Evolutionary conservation across 2,113 vertebrate species (phyloP), one percentile per base, ranked within the genome.

Genomic region (Siniperca chuatsi): DNA sequence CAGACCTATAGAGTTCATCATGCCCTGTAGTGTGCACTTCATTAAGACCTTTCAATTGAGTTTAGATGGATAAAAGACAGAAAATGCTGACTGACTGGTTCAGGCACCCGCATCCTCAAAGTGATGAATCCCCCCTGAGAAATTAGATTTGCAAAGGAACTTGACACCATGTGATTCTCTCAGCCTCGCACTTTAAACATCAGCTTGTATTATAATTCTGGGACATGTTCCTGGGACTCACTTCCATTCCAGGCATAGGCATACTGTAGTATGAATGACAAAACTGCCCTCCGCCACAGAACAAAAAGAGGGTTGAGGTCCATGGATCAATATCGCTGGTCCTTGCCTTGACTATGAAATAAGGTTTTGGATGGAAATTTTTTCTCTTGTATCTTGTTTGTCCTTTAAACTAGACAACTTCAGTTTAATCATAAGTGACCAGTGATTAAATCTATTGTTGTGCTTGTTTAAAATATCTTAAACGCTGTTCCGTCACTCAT

Each of bases 191-290:
- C 85, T 88, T 92, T 82, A 88, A 91, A 90, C 79, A 86, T 90
- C 62, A 35, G 35, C 81, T 74, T 29, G 64, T 87, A 85, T 93
- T 92, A 86, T 82, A 80, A 93, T 93, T 92, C 91, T 81, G 78
- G 62, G 84, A 92, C 87, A 66, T 81, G 79, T 73, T 74, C 68
- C 79, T 74, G 50, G 73, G 86, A 92, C 88, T 89, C 33, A 25
- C 81, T 87, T 77, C 87, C 71, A 82, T 89, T 85, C 60, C 40
- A 66, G 80, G 76, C 79, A 3, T 21, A 80, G 64, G 52, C 83
- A 50, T 65, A 77, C 83, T 84, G 85, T 90, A 66, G 85, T 82
- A 86, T 90, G 90, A 90, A 95, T 94, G 89, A 93, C 92, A 95
- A 93, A 91, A 85, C 85, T 42, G 55, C 81, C 88, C 89, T 89